Evolutionary conservation across 2,888 invertebrate species (phyloP).

Genomic region (Prionchulus punctatus): DNA sequence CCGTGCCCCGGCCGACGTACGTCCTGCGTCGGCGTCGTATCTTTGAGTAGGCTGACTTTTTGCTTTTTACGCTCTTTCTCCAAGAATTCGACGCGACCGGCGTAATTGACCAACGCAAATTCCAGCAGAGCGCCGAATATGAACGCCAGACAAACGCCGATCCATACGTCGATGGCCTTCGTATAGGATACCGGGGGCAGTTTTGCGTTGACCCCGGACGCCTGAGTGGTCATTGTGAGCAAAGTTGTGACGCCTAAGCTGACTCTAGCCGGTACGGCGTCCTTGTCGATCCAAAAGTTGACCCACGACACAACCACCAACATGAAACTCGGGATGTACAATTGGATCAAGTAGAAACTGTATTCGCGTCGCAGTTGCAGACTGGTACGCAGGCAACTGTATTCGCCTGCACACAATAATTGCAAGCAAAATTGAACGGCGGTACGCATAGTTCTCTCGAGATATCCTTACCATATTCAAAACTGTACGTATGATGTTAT

Average conservation of each 20-base stretch:
- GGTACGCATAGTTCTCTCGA: no score
- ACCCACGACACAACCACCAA: slow-evolving; percentile 93
- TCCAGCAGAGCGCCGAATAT: slow-evolving; percentile 88
- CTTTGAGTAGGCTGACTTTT: not conserved
- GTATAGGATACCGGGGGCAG: slow-evolving; percentile 91
- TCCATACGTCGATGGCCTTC: slow-evolving; percentile 47
- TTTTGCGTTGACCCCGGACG: slow-evolving; percentile 77
- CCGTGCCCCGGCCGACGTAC: no score
- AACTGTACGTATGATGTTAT: no score
- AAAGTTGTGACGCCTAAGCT: slow-evolving; percentile 83
- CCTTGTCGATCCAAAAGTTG: slow-evolving; percentile 85
- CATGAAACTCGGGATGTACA: slow-evolving; percentile 89
- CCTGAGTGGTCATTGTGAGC: slow-evolving; percentile 88
- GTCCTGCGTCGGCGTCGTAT: not conserved
- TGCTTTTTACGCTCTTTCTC: slow-evolving; percentile 8
- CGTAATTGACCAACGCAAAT: slow-evolving; percentile 90
- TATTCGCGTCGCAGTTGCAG: slow-evolving; percentile 88
- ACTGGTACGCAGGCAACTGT: slow-evolving; percentile 90
- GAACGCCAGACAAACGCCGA: slow-evolving; percentile 67
- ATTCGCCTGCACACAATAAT: slow-evolving; percentile 57
- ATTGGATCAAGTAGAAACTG: slow-evolving; percentile 94
- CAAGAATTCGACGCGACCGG: slow-evolving; percentile 59
- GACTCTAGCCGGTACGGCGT: slow-evolving; percentile 80
- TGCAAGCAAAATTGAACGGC: no score
- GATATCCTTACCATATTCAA: no score